Percentiles rank a stretch among this genome's conserved stretches.
These are phyloP conservation scores for Isoperla grammatica DNA, from an alignment of 2,888 invertebrate species.

Conservation along the genomic window DNA sequence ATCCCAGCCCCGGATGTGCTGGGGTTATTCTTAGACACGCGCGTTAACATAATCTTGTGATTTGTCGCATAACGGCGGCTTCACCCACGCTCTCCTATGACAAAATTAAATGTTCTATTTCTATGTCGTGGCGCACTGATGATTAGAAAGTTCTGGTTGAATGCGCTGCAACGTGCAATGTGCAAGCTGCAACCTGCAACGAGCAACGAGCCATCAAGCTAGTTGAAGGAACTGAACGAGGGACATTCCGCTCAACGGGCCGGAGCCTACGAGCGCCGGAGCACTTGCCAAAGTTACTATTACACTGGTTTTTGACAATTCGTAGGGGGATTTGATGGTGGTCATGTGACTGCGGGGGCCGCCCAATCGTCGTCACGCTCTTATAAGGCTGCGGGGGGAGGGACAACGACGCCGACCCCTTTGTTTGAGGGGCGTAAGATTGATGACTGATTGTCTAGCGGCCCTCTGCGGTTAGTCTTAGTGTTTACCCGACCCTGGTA, in stretches of 20 bases:
- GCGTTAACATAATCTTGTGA: constrained; percentile 15
- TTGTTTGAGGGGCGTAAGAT: constrained; percentile 13
- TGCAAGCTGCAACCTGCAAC: too few relatives aligned
- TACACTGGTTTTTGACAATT: too few relatives aligned
- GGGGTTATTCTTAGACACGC: constrained; percentile 4
- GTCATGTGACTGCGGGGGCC: not conserved
- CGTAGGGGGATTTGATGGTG: too few relatives aligned
- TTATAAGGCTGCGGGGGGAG: constrained; percentile 27
- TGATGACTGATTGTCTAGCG: constrained; percentile 16
- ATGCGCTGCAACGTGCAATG: too few relatives aligned
- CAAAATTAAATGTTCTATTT: too few relatives aligned
- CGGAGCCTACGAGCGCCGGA: too few relatives aligned
- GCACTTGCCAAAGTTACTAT: too few relatives aligned
- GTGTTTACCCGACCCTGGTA: not conserved
- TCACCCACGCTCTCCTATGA: constrained; percentile 3
- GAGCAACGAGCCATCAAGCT: too few relatives aligned
- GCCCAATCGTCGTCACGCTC: constrained; percentile 18
- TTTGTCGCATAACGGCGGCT: constrained; percentile 8
- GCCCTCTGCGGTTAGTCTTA: not conserved
- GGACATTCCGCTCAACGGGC: too few relatives aligned
- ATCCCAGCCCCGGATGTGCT: constrained; percentile 2
- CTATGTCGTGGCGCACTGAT: too few relatives aligned
- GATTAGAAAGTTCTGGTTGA: too few relatives aligned
- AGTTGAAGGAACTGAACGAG: too few relatives aligned
- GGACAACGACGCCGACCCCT: constrained; percentile 17